Percentiles rank a stretch among this genome's conserved stretches.
Evolutionary conservation across 2,888 invertebrate genomes (phyloP).

Genomic region (Eurois occulta): DNA sequence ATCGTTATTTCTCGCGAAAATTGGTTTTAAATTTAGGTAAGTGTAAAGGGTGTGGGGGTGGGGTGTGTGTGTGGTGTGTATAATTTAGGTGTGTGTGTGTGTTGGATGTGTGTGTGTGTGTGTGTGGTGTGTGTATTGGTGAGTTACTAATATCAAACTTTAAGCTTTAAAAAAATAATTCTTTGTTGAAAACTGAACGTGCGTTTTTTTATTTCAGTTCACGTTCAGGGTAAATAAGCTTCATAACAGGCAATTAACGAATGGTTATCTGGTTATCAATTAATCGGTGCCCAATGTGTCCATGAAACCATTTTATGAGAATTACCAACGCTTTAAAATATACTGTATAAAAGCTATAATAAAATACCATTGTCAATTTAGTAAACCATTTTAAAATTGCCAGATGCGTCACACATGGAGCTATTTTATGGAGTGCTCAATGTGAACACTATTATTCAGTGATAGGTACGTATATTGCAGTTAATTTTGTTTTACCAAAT

Average conservation of each 20-base stretch:
- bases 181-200: neutral
- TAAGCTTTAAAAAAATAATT: too few species aligned
- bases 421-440: constrained; percentile 35
- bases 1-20: too few species aligned
- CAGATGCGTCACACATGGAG: neutral
- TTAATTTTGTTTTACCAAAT: constrained; percentile 34
- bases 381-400: constrained; percentile 24
- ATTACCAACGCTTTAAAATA: constrained; percentile 4
- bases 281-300: neutral
- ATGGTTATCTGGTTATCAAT: neutral
- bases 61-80: too few species aligned
- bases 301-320: constrained; percentile 14
- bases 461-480: constrained; percentile 13
- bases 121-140: too few species aligned
- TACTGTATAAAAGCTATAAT: neutral
- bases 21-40: too few species aligned
- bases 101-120: too few species aligned
- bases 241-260: neutral
- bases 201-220: neutral
- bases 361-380: constrained; percentile 31
- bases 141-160: too few species aligned
- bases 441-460: constrained; percentile 30
- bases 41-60: too few species aligned
- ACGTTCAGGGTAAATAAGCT: neutral
- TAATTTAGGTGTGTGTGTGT: too few species aligned